Base-by-base conservation (phyloP, 2,888 invertebrate species). In the Torymus texanus region DNA sequence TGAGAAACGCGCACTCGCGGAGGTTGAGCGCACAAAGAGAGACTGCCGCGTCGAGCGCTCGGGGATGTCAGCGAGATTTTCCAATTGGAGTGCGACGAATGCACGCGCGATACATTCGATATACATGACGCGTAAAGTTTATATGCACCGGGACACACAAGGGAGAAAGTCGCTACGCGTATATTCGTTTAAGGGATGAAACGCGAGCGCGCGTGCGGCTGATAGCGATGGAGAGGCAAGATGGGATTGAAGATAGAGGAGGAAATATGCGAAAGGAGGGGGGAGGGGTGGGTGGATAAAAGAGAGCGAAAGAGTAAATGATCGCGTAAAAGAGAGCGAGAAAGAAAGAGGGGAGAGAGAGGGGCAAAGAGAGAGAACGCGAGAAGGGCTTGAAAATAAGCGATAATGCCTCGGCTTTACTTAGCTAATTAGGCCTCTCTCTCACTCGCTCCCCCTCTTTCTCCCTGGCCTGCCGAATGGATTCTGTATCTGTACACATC, bases 401-500 rank as follows among this genome's bases (percentile, higher is more conserved):
- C 88, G 90, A 89, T 89, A 89, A 90, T 88, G 87, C 88, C 85
- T 84, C 84, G 85, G 88, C 89, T 90, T 90, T 90, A 90, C 89
- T 90, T 89, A 90, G 89, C 90, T 90, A 90, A 90, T 90, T 90
- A 90, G 88, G 85, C 80, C 72, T 59, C 70, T 65, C 72, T 59
- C 80, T 75, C 79, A 67, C 75, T 62, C 77, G 56, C 65, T 78
- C 74, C n/a, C 18, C 29, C 72, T 78, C 73, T 80, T 21, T n/a
- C n/a, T n/a, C n/a, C 62, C 4, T 2, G n/a, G 13, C n/a, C 67
- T 65, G 70, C 63, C 68, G 71, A 72, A 74, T 82, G 63, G 75
- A 74, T 79, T 79, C 74, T 82, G 82, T 79, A 75, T 79, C 79
- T 61, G 59, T 79, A 65, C 58, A 75, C 53, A 74, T 79, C 51